Evolutionary conservation across 1,140 invertebrate genomes (phyloP), one percentile per base, ranked within the genome.

Genomic region (Eciton burchellii): DNA sequence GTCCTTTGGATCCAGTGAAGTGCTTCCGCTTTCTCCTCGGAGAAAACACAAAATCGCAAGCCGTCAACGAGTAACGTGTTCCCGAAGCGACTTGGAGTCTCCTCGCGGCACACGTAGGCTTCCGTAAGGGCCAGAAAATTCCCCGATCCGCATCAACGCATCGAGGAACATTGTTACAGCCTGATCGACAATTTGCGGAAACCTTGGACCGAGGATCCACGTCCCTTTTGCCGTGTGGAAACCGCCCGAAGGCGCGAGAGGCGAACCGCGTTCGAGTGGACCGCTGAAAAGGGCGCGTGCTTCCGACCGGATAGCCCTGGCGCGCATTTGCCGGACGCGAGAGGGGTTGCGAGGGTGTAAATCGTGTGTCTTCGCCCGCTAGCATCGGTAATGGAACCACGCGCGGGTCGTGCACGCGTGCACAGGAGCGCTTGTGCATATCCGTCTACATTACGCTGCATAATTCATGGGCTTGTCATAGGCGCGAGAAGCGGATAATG

Each of bases 391-490:
- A 88, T 89, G 89, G 90, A 90, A 90, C 87, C 89, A 89, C 85
- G 84, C 82, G 85, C 81, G 41, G 52, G 65, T 29, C 21, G 84
- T 66, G 81, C 26, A 68, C 45, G 65, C 60, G 59, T 29, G 82
- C 68, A 49, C 85, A 83, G 86, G 87, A 88, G 88, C 73, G 86
- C 12, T 79, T 79, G 49, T 49, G 85, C 89, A 92, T 92, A 93
- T 93, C 91, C 91, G 91, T 92, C 90, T 92, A 92, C 91, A 91
- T 91, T 92, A 91, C 91, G 90, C 91, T 93, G 92, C 92, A 93
- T 93, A 93, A 93, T 93, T 93, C 92, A 93, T 93, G 88, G 89
- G 87, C 85, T 91, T 92, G 91, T 93, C 92, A 93, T 92, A 92
- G 91, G 90, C 90, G 92, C 91, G 91, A 91, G 90, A 93, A 91